Percentiles rank a stretch among this genome's conserved stretches.
Conservation (phyloP, 2,888 invertebrate species). For the Ectemnius cavifrons region DNA sequence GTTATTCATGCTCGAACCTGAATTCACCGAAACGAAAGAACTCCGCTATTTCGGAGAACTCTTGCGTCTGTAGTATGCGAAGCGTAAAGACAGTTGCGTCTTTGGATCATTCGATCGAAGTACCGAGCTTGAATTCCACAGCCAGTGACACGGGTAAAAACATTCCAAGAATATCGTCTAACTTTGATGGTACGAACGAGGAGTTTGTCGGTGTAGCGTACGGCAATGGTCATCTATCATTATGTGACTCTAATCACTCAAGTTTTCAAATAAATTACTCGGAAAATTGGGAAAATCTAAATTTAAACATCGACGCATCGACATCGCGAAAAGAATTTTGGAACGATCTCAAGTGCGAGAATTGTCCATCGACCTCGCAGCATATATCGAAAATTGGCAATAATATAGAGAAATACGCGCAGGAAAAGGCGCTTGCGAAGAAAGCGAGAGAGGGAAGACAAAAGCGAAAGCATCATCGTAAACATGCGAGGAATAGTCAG, state of each 20-base stretch:
- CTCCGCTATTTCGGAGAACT: slow-evolving; percentile 63
- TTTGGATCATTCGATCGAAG: slow-evolving; percentile 62
- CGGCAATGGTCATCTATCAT: slow-evolving; percentile 73
- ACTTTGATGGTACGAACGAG: slow-evolving; percentile 73
- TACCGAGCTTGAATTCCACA: slow-evolving; percentile 47
- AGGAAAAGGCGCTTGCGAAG: slow-evolving; percentile 60
- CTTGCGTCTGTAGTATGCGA: slow-evolving; percentile 71
- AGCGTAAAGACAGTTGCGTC: slow-evolving; percentile 51
- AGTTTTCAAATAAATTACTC: slow-evolving; percentile 74
- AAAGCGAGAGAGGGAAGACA: slow-evolving; percentile 66
- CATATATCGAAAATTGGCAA: slow-evolving; percentile 68
- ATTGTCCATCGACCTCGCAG: slow-evolving; percentile 68
- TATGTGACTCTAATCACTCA: slow-evolving; percentile 73
- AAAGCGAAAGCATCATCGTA: slow-evolving; percentile 68
- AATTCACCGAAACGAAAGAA: slow-evolving; percentile 69
- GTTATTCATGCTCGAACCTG: slow-evolving; percentile 74
- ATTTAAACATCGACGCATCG: slow-evolving; percentile 72
- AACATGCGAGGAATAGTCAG: slow-evolving; percentile 62
- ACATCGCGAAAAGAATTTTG: slow-evolving; percentile 72
- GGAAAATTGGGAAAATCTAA: slow-evolving; percentile 76
- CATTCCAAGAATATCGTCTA: slow-evolving; percentile 69
- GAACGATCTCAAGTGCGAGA: slow-evolving; percentile 73
- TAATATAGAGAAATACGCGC: slow-evolving; percentile 67
- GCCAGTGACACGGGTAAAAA: slow-evolving; percentile 59
- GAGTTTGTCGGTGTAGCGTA: slow-evolving; percentile 75